phyloP scores from a whole-genome alignment of 2,113 vertebrate species.

The Catharus minimus region DNA sequence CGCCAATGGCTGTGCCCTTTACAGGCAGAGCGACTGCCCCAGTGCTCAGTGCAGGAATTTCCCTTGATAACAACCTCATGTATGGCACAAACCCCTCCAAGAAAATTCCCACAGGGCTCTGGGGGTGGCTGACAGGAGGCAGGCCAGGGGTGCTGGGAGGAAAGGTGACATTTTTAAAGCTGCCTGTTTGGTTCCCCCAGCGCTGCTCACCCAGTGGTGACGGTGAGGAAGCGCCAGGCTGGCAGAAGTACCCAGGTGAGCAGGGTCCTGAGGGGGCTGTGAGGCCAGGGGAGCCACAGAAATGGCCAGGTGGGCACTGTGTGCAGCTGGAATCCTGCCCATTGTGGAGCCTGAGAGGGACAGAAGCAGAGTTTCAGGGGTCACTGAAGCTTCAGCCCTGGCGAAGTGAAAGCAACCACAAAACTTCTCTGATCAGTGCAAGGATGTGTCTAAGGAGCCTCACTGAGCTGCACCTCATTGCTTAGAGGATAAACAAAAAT shows the following conservation, averaged over 20 bases:
- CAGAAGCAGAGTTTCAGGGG: neutral
- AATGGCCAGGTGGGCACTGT: constrained; percentile 79
- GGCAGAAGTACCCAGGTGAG: constrained; percentile 85
- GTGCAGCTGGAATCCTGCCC: constrained; percentile 74
- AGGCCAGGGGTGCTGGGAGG: fast-evolving
- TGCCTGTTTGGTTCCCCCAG: fast-evolving
- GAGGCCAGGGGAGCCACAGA: constrained; percentile 81
- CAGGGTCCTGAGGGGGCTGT: constrained; percentile 82
- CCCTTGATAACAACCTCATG: fast-evolving
- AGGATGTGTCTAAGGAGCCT: neutral
- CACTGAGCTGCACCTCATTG: neutral
- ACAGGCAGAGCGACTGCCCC: neutral
- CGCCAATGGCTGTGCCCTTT: fast-evolving
- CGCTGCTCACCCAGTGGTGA: constrained; percentile 13
- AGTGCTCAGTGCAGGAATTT: no score
- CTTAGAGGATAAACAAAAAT: neutral
- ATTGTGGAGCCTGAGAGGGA: constrained; percentile 76
- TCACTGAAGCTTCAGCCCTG: neutral
- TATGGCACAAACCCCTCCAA: neutral
- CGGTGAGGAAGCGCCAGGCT: constrained; percentile 72
- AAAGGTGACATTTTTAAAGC: neutral
- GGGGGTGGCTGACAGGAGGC: neutral
- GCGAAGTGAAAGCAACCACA: fast-evolving
- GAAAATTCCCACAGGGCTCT: neutral
- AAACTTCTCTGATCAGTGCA: neutral